Conservation (phyloP, 2,888 invertebrate genomes). For the Lasioglossum villosulum region DNA sequence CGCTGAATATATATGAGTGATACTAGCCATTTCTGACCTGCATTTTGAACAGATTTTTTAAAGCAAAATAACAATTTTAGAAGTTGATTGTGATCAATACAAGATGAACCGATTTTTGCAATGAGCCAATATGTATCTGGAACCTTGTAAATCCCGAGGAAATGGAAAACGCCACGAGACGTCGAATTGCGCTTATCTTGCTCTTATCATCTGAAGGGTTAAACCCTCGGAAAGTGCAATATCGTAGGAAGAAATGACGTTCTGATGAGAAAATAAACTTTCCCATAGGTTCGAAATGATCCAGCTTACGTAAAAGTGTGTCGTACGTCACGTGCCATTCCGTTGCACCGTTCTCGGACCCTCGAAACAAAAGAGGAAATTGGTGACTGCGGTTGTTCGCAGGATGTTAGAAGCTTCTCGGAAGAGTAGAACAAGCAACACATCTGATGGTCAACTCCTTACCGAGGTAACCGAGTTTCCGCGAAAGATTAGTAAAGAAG, state of each 20-base stretch:
- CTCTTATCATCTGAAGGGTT: not conserved
- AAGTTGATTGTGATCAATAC: too few relatives aligned
- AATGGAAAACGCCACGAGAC: not conserved
- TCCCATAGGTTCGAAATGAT: not conserved
- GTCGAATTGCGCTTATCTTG: not conserved
- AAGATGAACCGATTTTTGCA: not conserved
- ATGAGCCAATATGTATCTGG: not conserved
- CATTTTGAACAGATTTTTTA: too few relatives aligned
- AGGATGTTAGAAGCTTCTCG: conserved; percentile 22
- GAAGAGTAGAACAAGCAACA: conserved; percentile 19
- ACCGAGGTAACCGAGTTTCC: conserved; percentile 40
- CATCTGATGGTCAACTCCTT: conserved; percentile 47
- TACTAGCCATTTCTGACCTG: too few relatives aligned
- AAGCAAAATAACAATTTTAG: too few relatives aligned
- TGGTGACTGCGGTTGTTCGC: conserved; percentile 5
- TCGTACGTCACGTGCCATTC: not conserved
- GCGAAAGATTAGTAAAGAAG: conserved; percentile 45
- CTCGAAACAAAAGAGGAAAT: conserved; percentile 18
- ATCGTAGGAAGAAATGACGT: not conserved
- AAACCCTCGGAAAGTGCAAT: not conserved
- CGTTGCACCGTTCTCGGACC: not conserved
- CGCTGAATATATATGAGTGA: too few relatives aligned
- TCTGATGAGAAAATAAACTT: not conserved
- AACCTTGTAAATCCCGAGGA: not conserved
- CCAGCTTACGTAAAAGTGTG: not conserved